Conservation (phyloP, 2,888 invertebrate genomes). For the Chrysodeixis includens region DNA sequence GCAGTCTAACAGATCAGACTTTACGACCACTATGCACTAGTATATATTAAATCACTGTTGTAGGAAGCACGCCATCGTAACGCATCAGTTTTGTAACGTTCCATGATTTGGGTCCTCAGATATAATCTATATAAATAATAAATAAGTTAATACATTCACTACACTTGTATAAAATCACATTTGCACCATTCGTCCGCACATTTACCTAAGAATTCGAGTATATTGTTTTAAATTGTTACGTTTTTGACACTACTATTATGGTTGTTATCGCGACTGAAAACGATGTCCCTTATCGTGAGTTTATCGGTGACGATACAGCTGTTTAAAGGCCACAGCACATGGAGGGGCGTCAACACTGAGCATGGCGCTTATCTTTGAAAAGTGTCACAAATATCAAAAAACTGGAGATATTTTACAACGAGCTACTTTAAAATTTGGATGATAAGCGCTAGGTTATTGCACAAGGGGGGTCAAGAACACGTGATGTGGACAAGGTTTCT, state of each 20-base stretch:
- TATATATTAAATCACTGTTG: slow-evolving; percentile 72
- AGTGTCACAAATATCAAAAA: slow-evolving; percentile 23
- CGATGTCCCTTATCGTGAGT: slow-evolving; percentile 53
- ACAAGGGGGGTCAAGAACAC: background rate
- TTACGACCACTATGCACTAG: slow-evolving; percentile 73
- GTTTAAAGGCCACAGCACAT: slow-evolving; percentile 55
- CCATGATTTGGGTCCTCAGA: slow-evolving; percentile 75
- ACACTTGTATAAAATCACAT: slow-evolving; percentile 85
- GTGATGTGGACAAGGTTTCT: background rate
- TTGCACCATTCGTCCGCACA: slow-evolving; percentile 74
- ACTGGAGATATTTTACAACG: background rate
- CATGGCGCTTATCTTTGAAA: slow-evolving; percentile 33
- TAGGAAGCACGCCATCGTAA: slow-evolving; percentile 82
- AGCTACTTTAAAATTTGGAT: slow-evolving; percentile 14
- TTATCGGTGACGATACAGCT: slow-evolving; percentile 59
- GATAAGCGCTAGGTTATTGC: slow-evolving; percentile 3
- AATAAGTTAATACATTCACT: slow-evolving; percentile 76
- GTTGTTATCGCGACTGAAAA: slow-evolving; percentile 50
- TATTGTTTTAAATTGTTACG: slow-evolving; percentile 39
- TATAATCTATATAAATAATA: slow-evolving; percentile 68
- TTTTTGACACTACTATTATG: slow-evolving; percentile 53
- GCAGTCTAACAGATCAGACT: slow-evolving; percentile 83
- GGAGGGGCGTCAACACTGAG: slow-evolving; percentile 25
- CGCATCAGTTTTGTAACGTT: slow-evolving; percentile 76
- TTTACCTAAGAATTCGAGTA: slow-evolving; percentile 68